Conservation (phyloP, 2,888 invertebrate genomes). For the Conchocele bisecta region DNA sequence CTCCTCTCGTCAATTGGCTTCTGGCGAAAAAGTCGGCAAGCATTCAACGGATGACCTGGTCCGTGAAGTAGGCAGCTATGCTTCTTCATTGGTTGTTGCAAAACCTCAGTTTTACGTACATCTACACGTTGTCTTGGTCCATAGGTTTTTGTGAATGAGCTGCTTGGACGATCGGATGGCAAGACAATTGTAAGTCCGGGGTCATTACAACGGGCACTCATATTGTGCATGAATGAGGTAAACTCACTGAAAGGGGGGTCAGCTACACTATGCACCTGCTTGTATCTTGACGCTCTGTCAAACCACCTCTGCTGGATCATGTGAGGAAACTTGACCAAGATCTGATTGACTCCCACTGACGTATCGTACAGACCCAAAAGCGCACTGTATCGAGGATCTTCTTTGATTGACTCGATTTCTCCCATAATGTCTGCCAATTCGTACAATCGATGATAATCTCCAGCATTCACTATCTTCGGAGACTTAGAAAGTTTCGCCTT, state of each 20-base stretch:
- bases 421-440: conserved; percentile 18
- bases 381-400: conserved; percentile 5
- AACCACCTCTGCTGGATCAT: conserved; percentile 32
- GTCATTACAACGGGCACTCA: neutral
- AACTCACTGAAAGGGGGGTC: conserved; percentile 4
- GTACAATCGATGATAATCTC: conserved; percentile 11
- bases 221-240: neutral
- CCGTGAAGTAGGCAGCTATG: neutral
- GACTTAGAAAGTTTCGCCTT: conserved; percentile 16
- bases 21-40: conserved; percentile 1
- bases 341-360: conserved; percentile 17
- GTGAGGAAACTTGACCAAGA: conserved; percentile 28
- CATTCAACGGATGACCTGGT: neutral
- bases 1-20: neutral
- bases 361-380: conserved; percentile 24
- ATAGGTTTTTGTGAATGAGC: neutral
- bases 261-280: conserved; percentile 6
- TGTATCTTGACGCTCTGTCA: conserved; percentile 14
- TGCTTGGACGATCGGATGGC: too few relatives aligned
- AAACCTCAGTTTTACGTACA: neutral
- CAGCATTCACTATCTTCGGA: conserved; percentile 10
- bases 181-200: neutral
- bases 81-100: too few relatives aligned
- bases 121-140: neutral
- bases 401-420: conserved; percentile 30